Evolutionary conservation across 2,113 vertebrate genomes (phyloP), one percentile per base, ranked within the genome.

Genomic region (Xenus cinereus): DNA sequence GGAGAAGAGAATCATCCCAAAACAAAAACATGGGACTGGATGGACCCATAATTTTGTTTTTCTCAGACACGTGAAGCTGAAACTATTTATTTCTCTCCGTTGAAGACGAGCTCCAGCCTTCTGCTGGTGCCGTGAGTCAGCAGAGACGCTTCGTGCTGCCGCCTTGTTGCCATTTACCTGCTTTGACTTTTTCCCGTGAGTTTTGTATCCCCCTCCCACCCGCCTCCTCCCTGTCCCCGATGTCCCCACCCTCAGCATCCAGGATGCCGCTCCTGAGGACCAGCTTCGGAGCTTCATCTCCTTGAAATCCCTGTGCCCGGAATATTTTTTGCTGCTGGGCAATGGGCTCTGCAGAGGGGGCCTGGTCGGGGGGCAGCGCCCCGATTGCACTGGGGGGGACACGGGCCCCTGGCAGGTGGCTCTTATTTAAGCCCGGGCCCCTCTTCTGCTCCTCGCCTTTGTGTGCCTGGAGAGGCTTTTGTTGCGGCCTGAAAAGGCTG

Each of bases 391-490:
- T 64, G 80, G 59, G 85, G 16, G 60, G 37, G 10, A 28, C 79
- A 73, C 27, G 7, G 96, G 87, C 84, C 95, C 76, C 90, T 75
- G 83, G 97, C 98, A 98, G 98, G 98, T 98, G 98, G 98, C 87
- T 97, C 90, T 96, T 45, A 37, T 84, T 98, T 95, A 96, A 97
- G 80, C 79, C 79, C 18, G 6, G 89, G 93, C 93, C 35, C 75
- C 93, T 97, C 87, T 96, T 48, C 76, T 94, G 93, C 96, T 90
- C 95, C 85, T 94, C 27, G 95, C 90, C 95, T 98, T 98, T 98
- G 98, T 98, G 96, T 39, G 93, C 77, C 57, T 95, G 80, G 71
- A 93, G 97, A 93, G 93, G 96, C 97, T 97, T 98, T 98, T 99
- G 98, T 99, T 94, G 93, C 78, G 37, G 87, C 94, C 86, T 97